Evolutionary conservation across 1,140 invertebrate species (phyloP), one percentile per base, ranked within the genome.

Genomic region (Drosophila cardini): DNA sequence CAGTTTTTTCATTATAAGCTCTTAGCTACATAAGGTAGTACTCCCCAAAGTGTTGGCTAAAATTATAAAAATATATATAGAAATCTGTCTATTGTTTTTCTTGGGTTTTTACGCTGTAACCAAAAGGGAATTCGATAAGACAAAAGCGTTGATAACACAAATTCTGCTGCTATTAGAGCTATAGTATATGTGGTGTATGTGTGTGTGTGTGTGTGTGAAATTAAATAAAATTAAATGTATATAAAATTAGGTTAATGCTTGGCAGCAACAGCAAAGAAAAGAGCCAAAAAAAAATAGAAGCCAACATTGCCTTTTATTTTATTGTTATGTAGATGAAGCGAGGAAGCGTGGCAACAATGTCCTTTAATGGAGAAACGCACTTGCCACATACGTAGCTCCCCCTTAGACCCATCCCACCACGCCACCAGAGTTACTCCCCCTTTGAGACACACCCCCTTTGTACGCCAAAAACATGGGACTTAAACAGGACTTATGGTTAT

Each of bases 401-500:
- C 6, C 43, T 4, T n/a, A n/a, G 10, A 18, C 32, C 48, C 58
- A 32, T 18, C 18, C 13, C 32, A 26, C 21, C 45, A 11, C 34
- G 9, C 32, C 1, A 1, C 5, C 5, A 34, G 6, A 32, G 3
- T 4, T 5, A 36, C 15, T 5, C 10, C 30, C 32, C 34, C 0
- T 48, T 34, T 3, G 21, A 26, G 21, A 8, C 10, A 10, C 9
- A 48, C 50, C 9, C 32, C 40, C 40, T 16, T 18, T 46, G 77
- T 53, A 30, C 61, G 42, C 43, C 73, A 73, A 67, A 62, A 80
- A 84, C 71, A 83, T 73, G 75, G 69, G 81, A 82, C 89, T 89
- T 91, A 91, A 91, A 73, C 80, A 91, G 89, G 89, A 91, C 89
- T 91, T 91, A 91, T 91, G 81, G 89, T 91, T 90, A 91, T 91